phyloP scores from a whole-genome alignment of 2,113 vertebrate genomes.

The Callorhinus ursinus region DNA sequence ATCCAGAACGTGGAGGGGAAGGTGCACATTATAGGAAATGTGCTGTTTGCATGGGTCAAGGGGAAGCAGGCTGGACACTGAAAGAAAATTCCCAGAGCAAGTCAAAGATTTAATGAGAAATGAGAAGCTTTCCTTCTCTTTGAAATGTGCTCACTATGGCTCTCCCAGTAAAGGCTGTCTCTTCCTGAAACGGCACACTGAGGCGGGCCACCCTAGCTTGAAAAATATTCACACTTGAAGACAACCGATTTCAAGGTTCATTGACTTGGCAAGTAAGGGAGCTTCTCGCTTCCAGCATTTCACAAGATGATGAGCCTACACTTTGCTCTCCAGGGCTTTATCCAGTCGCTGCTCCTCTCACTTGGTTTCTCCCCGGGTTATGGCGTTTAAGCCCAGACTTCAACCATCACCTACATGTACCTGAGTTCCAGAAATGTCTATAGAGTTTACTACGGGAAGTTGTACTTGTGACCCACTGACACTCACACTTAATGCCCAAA shows the following conservation, averaged over 20 bases:
- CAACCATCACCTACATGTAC: background rate
- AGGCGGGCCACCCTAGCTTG: background rate
- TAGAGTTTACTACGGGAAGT: background rate
- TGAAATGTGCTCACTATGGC: background rate
- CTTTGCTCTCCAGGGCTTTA: background rate
- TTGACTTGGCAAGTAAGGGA: background rate
- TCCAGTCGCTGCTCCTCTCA: background rate
- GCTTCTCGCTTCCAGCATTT: background rate
- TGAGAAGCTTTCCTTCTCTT: background rate
- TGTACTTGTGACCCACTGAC: background rate
- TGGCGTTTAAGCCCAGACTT: background rate
- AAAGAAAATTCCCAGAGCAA: background rate
- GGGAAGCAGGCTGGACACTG: background rate
- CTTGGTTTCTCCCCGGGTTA: background rate
- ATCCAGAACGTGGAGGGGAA: background rate
- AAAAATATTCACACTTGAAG: background rate
- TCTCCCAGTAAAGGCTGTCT: background rate
- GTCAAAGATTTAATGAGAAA: background rate
- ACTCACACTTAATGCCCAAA: background rate
- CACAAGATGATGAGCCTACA: background rate
- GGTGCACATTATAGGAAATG: accelerated
- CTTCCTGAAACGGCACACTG: background rate
- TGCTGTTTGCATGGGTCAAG: background rate
- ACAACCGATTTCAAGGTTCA: background rate
- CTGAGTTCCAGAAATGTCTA: background rate